phyloP scores from a whole-genome alignment of 2,113 vertebrate species.

The Electrona antarctica region DNA sequence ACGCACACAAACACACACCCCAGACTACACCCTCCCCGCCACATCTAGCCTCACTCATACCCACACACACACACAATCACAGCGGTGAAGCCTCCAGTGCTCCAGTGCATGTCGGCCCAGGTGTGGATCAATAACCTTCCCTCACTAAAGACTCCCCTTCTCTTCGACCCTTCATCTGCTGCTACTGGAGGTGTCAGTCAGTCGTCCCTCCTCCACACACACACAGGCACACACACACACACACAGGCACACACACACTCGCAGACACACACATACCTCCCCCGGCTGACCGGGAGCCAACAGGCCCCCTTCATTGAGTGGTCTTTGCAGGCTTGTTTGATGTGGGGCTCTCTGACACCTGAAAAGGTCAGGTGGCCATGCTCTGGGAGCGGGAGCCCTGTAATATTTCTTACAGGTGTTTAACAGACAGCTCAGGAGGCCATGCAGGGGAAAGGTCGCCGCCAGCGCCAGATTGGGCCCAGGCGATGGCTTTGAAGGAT shows the following conservation, averaged over 20 bases:
- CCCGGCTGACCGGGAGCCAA: not conserved
- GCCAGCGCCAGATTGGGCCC: conserved; percentile 43
- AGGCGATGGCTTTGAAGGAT: conserved; percentile 65
- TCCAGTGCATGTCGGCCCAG: conserved; percentile 66
- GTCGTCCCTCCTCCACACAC: conserved; percentile 7
- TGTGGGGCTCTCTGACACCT: conserved; percentile 70
- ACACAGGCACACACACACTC: no score
- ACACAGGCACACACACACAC: no score
- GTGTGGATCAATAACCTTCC: conserved; percentile 71
- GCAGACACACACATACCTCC: not conserved
- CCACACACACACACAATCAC: conserved; percentile 5
- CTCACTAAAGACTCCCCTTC: conserved; percentile 62
- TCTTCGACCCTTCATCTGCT: conserved; percentile 59
- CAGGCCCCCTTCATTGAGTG: conserved; percentile 46
- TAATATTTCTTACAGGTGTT: conserved; percentile 79
- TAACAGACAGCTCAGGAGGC: conserved; percentile 71
- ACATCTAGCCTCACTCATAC: conserved; percentile 17
- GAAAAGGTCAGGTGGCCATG: conserved; percentile 76
- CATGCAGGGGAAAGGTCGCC: conserved; percentile 61
- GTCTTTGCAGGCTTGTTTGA: conserved; percentile 75
- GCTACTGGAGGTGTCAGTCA: conserved; percentile 72
- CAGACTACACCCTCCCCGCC: not conserved
- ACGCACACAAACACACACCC: not conserved
- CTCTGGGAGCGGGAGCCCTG: conserved; percentile 60
- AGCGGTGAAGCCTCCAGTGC: conserved; percentile 54